Percentiles rank a stretch among this genome's conserved stretches.
Conservation (phyloP, 2,888 invertebrate genomes). For the Sarcophaga subvicina region DNA sequence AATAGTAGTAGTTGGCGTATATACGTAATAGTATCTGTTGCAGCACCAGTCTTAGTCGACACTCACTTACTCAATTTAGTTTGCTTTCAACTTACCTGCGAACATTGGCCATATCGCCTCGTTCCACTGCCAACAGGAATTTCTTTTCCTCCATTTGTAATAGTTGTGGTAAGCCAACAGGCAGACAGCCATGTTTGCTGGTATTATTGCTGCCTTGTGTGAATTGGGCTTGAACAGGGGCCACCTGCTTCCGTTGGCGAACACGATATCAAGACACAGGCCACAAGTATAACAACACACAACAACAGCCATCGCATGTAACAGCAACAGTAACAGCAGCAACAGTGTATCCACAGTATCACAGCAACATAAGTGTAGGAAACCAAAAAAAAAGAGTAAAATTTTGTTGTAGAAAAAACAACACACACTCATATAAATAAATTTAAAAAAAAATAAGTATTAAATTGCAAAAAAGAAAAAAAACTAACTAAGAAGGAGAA, state of each 20-base stretch:
- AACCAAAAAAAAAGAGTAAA: slow-evolving; percentile 11
- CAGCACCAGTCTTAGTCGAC: too few relatives aligned
- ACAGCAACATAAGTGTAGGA: slow-evolving; percentile 12
- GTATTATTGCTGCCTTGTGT: slow-evolving; percentile 53
- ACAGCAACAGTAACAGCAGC: slow-evolving; percentile 12
- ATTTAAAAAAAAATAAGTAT: neutral
- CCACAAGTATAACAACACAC: neutral
- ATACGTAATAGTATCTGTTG: too few relatives aligned
- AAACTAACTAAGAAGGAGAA: slow-evolving; percentile 6
- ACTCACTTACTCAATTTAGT: neutral
- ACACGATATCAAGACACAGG: neutral
- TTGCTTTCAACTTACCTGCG: slow-evolving; percentile 84
- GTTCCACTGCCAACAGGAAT: slow-evolving; percentile 94
- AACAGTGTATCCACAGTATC: slow-evolving; percentile 4
- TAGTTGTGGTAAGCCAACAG: slow-evolving; percentile 87
- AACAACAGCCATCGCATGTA: slow-evolving; percentile 4
- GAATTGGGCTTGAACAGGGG: slow-evolving; percentile 68
- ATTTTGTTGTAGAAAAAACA: neutral
- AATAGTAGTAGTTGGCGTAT: too few relatives aligned
- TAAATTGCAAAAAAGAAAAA: slow-evolving; percentile 17
- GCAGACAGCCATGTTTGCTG: slow-evolving; percentile 80
- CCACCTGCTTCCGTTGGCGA: slow-evolving; percentile 67
- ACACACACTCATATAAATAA: slow-evolving; percentile 24
- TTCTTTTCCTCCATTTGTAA: slow-evolving; percentile 93
- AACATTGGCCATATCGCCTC: slow-evolving; percentile 95